These are phyloP conservation scores for Montipora capitata DNA, from an alignment of 92 coral and sea anemone species.

Conservation along the genomic window DNA sequence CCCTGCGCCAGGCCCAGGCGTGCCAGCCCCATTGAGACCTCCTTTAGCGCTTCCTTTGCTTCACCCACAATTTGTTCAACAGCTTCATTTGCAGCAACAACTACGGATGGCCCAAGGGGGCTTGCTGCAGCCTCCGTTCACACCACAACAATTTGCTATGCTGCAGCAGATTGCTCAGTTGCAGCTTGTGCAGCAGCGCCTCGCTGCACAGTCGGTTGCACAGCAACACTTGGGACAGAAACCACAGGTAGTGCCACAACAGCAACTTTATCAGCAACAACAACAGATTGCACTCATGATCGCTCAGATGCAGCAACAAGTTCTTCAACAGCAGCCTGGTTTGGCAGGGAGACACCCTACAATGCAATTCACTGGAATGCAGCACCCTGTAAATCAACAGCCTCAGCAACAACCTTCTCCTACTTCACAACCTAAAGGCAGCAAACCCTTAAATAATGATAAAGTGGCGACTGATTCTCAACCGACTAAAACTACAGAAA, in stretches of 20 bases:
- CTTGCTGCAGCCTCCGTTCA: constrained; percentile 87
- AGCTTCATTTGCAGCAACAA: constrained; percentile 91
- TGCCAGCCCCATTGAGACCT: constrained; percentile 84
- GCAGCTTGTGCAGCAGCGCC: constrained; percentile 93
- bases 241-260: constrained; percentile 79
- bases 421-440: constrained; percentile 63
- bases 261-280: constrained; percentile 93
- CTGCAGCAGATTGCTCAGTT: constrained; percentile 93
- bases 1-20: constrained; percentile 76
- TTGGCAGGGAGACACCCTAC: constrained; percentile 74
- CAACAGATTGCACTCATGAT: constrained; percentile 96
- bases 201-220: constrained; percentile 88
- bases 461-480: constrained; percentile 63
- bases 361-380: constrained; percentile 72
- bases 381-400: constrained; percentile 58
- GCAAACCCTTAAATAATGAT: constrained; percentile 56
- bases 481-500: constrained; percentile 57
- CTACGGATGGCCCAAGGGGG: constrained; percentile 97
- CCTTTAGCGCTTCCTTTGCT: constrained; percentile 82
- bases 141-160: constrained; percentile 92
- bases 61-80: constrained; percentile 92
- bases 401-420: constrained; percentile 74
- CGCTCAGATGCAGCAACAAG: constrained; percentile 95
- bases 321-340: constrained; percentile 90
- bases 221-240: constrained; percentile 93